Percentiles rank a stretch among this genome's conserved stretches.
These are phyloP conservation scores for Leptinotarsa undecemlineata DNA, from an alignment of 1,140 invertebrate species.

Conservation along the genomic window DNA sequence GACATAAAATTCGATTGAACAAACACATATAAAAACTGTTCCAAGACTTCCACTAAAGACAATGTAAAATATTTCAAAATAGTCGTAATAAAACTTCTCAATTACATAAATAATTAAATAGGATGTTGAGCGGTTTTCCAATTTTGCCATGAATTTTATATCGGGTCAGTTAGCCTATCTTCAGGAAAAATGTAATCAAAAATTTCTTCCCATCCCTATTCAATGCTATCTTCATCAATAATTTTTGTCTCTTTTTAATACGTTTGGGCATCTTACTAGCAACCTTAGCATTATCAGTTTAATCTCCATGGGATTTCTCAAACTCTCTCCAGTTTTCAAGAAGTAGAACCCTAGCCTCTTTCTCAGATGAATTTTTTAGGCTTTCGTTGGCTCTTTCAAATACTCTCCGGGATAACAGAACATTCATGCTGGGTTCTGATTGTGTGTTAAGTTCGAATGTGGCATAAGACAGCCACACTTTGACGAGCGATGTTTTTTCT, in stretches of 20 bases:
- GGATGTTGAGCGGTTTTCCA: too few species aligned
- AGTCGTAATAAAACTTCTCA: too few species aligned
- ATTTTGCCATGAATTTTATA: conserved; percentile 87
- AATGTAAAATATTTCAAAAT: too few species aligned
- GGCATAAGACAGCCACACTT: conserved; percentile 98
- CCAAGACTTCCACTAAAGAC: too few species aligned
- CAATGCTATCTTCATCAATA: conserved; percentile 89
- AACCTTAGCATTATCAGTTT: conserved; percentile 74
- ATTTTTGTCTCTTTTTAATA: conserved; percentile 93
- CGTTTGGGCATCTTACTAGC: conserved; percentile 88
- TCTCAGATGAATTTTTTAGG: conserved; percentile 74
- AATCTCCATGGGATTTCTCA: conserved; percentile 84
- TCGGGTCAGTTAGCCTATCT: conserved; percentile 91
- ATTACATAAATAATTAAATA: too few species aligned
- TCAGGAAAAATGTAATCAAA: conserved; percentile 99
- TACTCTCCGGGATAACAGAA: conserved; percentile 76
- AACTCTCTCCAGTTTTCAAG: conserved; percentile 96
- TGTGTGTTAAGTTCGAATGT: conserved; percentile 88
- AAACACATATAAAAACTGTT: too few species aligned
- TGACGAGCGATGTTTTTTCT: conserved; percentile 93
- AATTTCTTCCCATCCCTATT: conserved; percentile 98
- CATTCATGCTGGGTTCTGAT: conserved; percentile 66
- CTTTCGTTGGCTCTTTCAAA: conserved; percentile 89
- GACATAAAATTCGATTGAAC: too few species aligned
- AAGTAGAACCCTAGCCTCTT: conserved; percentile 89